Evolutionary conservation across 2,888 invertebrate species (phyloP).

Genomic region (Leptothorax acervorum): DNA sequence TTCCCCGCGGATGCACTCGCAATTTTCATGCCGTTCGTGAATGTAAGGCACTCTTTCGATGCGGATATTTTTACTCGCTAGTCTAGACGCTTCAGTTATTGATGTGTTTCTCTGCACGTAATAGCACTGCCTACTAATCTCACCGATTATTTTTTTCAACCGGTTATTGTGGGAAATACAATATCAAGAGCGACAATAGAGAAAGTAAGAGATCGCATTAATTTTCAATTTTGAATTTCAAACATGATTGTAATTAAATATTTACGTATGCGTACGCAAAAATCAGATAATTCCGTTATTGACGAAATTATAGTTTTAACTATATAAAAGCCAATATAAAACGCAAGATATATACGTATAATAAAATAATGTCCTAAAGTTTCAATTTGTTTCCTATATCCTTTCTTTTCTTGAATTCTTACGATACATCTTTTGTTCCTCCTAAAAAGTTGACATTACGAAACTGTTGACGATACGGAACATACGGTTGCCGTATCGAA

Average conservation of each 20-base stretch:
- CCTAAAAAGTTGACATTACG: not conserved
- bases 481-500: not conserved
- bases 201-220: not conserved
- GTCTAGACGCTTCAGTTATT: not conserved
- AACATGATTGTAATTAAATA: not conserved
- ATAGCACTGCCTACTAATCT: not conserved
- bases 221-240: not conserved
- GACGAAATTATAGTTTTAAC: not conserved
- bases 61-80: not conserved
- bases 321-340: too few species aligned
- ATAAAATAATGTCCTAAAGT: not conserved
- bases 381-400: not conserved
- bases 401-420: not conserved
- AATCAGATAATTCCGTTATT: not conserved
- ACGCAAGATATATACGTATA: not conserved
- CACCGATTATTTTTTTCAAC: not conserved
- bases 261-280: not conserved
- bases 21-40: conserved; percentile 22
- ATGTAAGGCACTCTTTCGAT: not conserved
- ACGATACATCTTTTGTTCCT: not conserved
- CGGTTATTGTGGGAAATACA: not conserved
- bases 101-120: not conserved
- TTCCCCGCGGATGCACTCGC: conserved; percentile 20
- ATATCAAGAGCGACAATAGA: not conserved
- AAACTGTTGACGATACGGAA: not conserved